Evolutionary conservation across 2,113 vertebrate genomes (phyloP).

Genomic region (Carollia perspicillata): DNA sequence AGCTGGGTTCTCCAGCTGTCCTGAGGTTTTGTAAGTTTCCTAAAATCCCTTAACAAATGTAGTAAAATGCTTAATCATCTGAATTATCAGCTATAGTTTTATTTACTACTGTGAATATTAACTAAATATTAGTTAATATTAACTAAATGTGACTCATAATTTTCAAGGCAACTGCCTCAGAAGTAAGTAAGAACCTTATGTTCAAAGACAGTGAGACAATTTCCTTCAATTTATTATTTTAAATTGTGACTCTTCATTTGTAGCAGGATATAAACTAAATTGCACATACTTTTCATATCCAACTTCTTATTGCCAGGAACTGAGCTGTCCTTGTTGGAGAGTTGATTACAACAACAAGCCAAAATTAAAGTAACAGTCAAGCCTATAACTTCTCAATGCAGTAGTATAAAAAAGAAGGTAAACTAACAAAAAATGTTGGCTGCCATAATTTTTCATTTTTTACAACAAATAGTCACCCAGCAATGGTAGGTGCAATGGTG

Average conservation of each 20-base stretch:
- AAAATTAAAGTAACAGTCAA: not conserved
- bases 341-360: not conserved
- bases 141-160: not conserved
- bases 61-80: not conserved
- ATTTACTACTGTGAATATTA: not conserved
- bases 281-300: not conserved
- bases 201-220: not conserved
- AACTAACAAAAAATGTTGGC: not conserved
- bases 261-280: not conserved
- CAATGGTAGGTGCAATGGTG: not conserved
- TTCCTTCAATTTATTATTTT: not conserved
- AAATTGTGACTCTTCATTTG: not conserved
- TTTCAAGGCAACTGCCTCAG: not conserved
- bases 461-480: not conserved
- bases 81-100: not conserved
- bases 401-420: not conserved
- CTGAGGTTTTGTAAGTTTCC: not conserved
- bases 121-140: not conserved
- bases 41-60: not conserved
- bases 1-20: not conserved
- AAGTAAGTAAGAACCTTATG: not conserved
- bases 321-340: not conserved
- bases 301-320: not conserved
- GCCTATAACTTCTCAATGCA: not conserved
- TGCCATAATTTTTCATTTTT: not conserved